phyloP scores from a whole-genome alignment of 1,140 invertebrate genomes.

The Anastatus disparis region DNA sequence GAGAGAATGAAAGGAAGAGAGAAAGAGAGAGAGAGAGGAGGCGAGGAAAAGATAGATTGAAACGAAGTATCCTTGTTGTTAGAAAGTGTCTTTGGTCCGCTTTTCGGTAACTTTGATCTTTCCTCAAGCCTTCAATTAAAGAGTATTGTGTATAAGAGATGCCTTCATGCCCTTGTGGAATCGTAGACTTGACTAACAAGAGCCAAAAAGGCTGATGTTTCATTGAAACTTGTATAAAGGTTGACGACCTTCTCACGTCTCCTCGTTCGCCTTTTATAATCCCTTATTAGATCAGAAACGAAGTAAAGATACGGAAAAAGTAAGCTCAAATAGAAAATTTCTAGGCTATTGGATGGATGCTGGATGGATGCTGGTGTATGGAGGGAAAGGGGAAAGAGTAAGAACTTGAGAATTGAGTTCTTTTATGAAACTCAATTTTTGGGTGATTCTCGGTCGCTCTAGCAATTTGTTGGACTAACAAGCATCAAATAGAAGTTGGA shows the following conservation, averaged over 20 bases:
- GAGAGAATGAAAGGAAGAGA: too few species aligned
- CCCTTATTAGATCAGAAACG: conserved; percentile 4
- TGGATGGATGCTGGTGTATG: too few species aligned
- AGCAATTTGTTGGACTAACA: not conserved
- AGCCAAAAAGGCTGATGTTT: conserved; percentile 2
- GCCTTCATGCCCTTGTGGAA: not conserved
- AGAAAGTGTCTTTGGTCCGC: not conserved
- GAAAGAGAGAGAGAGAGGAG: too few species aligned
- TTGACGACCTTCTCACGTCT: not conserved
- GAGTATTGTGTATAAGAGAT: not conserved
- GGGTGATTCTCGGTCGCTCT: not conserved
- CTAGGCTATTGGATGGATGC: too few species aligned
- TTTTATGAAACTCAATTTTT: conserved; percentile 9
- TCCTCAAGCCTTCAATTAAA: conserved; percentile 9
- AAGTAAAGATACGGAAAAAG: too few species aligned
- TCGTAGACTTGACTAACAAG: not conserved
- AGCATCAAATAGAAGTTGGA: not conserved
- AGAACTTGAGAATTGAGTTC: not conserved
- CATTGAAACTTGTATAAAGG: conserved; percentile 9
- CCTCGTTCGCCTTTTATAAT: not conserved
- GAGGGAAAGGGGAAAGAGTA: not conserved
- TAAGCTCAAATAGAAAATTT: not conserved
- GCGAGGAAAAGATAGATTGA: not conserved
- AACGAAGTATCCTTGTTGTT: conserved; percentile 4
- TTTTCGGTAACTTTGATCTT: not conserved